These are phyloP conservation scores for Paratilapia polleni DNA, from an alignment of 2,113 vertebrate species.

Conservation along the genomic window DNA sequence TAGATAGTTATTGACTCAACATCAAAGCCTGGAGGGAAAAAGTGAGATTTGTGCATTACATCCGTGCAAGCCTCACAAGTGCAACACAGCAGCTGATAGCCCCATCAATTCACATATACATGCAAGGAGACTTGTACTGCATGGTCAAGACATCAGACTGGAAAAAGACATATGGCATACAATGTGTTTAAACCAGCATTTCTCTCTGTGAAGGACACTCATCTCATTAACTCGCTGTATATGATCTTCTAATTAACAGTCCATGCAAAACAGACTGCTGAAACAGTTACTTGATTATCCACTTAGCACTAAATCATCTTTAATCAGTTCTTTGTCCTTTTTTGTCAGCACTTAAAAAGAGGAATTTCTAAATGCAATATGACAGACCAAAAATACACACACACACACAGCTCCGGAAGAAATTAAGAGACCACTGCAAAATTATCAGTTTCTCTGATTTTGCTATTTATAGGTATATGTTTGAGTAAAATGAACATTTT, in stretches of 20 bases:
- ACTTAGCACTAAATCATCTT: not conserved
- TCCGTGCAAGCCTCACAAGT: not conserved
- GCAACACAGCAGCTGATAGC: conserved; percentile 1
- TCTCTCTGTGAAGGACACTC: not conserved
- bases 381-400: too few species aligned
- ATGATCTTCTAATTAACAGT: conserved; percentile 13
- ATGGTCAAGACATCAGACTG: not conserved
- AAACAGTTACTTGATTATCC: not conserved
- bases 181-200: not conserved
- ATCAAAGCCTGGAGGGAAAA: conserved; percentile 22
- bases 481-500: too few species aligned
- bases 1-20: conserved; percentile 49
- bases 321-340: not conserved
- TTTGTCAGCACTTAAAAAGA: not conserved
- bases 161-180: not conserved
- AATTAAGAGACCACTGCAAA: too few species aligned
- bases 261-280: not conserved
- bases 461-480: too few species aligned
- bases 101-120: not conserved
- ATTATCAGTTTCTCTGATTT: too few species aligned
- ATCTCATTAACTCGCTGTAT: not conserved
- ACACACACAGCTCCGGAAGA: too few species aligned
- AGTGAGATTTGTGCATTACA: conserved; percentile 14
- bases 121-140: not conserved
- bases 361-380: not conserved